Conservation (phyloP, 2,797 vertebrate species). For the Peromyscus melanophrys region DNA sequence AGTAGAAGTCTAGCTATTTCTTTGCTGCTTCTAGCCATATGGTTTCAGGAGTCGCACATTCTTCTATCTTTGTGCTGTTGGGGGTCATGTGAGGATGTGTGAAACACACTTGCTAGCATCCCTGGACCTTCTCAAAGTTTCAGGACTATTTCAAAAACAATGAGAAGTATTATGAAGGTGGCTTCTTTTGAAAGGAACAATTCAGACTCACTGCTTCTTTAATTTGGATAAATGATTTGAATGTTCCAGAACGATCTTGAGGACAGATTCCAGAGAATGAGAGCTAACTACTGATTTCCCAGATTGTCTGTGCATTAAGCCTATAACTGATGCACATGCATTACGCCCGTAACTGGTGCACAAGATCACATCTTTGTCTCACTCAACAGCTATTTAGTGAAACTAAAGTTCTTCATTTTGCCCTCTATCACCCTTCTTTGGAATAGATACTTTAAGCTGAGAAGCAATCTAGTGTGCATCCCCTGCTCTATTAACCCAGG, state of each 20-base stretch:
- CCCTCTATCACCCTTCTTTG: conserved; percentile 65
- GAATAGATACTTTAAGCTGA: conserved; percentile 62
- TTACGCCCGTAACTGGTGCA: neutral
- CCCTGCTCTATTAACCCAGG: conserved; percentile 72
- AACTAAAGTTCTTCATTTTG: conserved; percentile 1
- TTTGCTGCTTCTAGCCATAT: neutral
- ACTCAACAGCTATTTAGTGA: conserved; percentile 46
- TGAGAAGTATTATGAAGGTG: neutral
- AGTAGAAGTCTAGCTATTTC: neutral
- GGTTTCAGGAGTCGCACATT: neutral
- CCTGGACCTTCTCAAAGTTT: neutral
- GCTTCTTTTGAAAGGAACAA: conserved; percentile 36
- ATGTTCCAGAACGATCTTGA: neutral
- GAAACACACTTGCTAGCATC: neutral
- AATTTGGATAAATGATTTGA: conserved; percentile 48
- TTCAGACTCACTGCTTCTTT: neutral
- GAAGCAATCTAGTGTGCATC: conserved; percentile 57
- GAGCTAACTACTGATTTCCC: neutral
- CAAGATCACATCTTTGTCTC: conserved; percentile 70
- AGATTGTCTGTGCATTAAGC: neutral
- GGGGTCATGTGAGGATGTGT: neutral
- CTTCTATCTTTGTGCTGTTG: neutral
- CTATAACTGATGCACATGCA: neutral
- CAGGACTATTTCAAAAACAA: conserved; percentile 59
- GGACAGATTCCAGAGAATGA: conserved; percentile 1